A percentile compares a stretch with the other conserved stretches of the same genome.
Conservation (phyloP, 2,888 invertebrate genomes). For the Lapara coniferarum region DNA sequence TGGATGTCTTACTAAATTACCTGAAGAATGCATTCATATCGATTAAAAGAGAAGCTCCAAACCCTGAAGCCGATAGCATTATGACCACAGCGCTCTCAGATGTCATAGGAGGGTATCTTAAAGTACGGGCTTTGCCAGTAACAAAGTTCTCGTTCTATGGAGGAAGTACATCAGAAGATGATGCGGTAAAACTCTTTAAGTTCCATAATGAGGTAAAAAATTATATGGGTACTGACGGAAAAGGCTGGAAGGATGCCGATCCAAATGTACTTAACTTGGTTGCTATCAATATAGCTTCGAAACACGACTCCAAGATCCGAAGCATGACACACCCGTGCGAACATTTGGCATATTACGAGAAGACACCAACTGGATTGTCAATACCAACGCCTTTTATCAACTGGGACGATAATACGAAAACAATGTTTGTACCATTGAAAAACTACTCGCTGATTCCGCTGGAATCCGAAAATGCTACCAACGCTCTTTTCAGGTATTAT, state of each 20-base stretch:
- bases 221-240: conserved; percentile 83
- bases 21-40: conserved; percentile 53
- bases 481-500: conserved; percentile 83
- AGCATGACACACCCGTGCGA: conserved; percentile 54
- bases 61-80: conserved; percentile 46
- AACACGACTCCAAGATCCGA: conserved; percentile 38
- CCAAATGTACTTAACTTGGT: conserved; percentile 50
- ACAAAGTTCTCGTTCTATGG: conserved; percentile 85
- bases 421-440: conserved; percentile 86
- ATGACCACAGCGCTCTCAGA: conserved; percentile 74
- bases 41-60: conserved; percentile 53
- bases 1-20: conserved; percentile 54
- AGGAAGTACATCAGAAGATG: conserved; percentile 82
- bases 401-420: conserved; percentile 75
- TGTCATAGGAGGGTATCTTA: conserved; percentile 84
- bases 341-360: conserved; percentile 60
- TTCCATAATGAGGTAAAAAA: conserved; percentile 83
- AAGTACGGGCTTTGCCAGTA: conserved; percentile 83
- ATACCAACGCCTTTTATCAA: conserved; percentile 85
- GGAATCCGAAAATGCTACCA: conserved; percentile 51
- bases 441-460: conserved; percentile 56
- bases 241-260: conserved; percentile 78
- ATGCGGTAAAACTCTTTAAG: conserved; percentile 79
- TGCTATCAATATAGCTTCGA: conserved; percentile 49
- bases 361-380: conserved; percentile 48